Base-by-base conservation (phyloP, 2,888 invertebrate genomes). In the Schizotus pectinicornis region DNA sequence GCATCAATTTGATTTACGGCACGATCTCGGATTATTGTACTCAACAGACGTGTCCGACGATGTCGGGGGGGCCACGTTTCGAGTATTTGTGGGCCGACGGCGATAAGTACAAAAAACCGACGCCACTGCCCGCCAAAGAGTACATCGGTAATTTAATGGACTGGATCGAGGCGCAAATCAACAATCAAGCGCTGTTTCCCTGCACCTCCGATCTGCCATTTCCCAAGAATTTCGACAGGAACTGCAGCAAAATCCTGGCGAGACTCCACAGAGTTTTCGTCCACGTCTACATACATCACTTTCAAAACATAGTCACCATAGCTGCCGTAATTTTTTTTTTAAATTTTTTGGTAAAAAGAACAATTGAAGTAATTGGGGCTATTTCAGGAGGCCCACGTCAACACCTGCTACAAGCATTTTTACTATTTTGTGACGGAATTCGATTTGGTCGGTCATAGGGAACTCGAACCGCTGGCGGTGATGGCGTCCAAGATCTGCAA, bases 351-450 rank as follows among this genome's bases (percentile, higher is more conserved):
- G n/a, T n/a, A n/a, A n/a, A n/a, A n/a, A n/a, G n/a, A n/a, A n/a
- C n/a, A n/a, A n/a, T n/a, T n/a, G n/a, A 45, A 12, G 36, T 37
- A 9, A 5, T 9, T 59, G 39, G 49, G 39, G 50, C 47, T 31
- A 39, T 69, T 81, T 36, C 76, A 91, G 91, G 94, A 95, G 78
- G 93, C 95, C 11, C 95, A 95, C 74, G 92, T 94, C 0, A 95
- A 95, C 78, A 94, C 94, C 0, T 95, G 95, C 76, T 95, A 95
- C 82, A 95, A 95, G 76, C 95, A 95, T 78, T 95, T 94, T 78
- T 95, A 92, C 77, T 95, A 92, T 76, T 95, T 96, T 79, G 90
- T 95, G 12, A 88, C 87, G 42, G 94, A 95, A 78, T 93, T 94
- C 75, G 89, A 90, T 72, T 81, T 95, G 69, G 88, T 96, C 41